phyloP scores from a whole-genome alignment of 2,797 vertebrate species.

The Zalophus californianus region DNA sequence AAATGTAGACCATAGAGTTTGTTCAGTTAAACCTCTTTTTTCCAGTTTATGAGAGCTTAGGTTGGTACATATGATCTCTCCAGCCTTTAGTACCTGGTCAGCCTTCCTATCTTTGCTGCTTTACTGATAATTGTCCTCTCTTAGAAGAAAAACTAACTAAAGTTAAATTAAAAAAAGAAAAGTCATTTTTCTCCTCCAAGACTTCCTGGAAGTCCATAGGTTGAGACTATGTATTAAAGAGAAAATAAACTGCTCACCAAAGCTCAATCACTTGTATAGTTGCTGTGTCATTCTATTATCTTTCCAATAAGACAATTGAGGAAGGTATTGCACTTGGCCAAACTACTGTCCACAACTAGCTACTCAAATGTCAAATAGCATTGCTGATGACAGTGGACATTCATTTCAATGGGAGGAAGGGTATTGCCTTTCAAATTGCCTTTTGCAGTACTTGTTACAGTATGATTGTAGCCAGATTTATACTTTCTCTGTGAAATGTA shows the following conservation, averaged over 20 bases:
- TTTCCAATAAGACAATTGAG: background rate
- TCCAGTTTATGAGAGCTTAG: background rate
- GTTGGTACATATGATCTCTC: background rate
- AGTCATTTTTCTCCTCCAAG: background rate
- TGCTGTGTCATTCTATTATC: background rate
- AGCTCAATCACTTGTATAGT: background rate
- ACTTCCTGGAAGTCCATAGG: background rate
- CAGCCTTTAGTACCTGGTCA: background rate
- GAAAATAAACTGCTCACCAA: conserved; percentile 53
- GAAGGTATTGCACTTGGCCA: background rate
- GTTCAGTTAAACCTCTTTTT: background rate
- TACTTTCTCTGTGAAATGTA: background rate
- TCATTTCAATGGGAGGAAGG: background rate
- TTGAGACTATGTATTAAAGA: background rate
- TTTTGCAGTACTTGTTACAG: background rate
- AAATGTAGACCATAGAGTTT: background rate
- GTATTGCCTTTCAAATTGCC: background rate
- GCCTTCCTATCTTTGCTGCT: background rate
- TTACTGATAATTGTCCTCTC: conserved; percentile 17
- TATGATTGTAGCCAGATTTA: background rate
- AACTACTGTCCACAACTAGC: conserved; percentile 44
- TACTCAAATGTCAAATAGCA: background rate
- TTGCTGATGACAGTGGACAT: background rate
- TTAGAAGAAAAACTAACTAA: conserved; percentile 21
- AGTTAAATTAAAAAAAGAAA: conserved; percentile 7